Base-by-base conservation (phyloP, 2,113 vertebrate genomes). In the Esox niger region DNA sequence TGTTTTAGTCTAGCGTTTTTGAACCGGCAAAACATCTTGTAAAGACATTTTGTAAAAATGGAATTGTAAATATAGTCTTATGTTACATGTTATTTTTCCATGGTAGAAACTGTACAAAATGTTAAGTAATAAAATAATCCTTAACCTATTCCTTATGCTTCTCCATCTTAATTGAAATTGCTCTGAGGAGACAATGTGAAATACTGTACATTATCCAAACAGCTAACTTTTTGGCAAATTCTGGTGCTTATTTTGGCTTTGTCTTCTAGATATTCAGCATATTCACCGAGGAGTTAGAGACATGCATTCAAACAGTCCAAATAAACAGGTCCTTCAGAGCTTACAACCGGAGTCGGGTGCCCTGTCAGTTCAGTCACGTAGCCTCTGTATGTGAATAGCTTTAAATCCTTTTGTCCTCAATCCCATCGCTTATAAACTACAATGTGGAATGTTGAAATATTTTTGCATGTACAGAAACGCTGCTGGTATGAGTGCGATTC, bases 41-140 rank as follows among this genome's bases (percentile, higher is more conserved):
- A 93, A 94, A 95, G 91, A 87, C 64, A 82, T 86, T 93, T 93
- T 96, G 93, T 95, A 94, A 94, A 96, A 91, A 89, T 86, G 68
- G 86, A 93, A 92, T 92, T 97, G 93, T 98, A 97, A 94, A 96
- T 95, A 96, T 85, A 91, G 88, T 90, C 89, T 89, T 87, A 89
- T 89, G 90, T 92, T 93, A 87, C 86, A 88, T 90, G 84, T 84
- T 90, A 89, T 91, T 90, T 94, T 92, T 93, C 92, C 89, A 86
- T 89, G 90, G 87, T 93, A 93, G 90, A 92, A 89, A 89, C 86
- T 97, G 95, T 97, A 96, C 90, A 95, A 93, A 95, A 85, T 89
- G 90, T 91, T 90, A 91, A 87, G 80, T 93, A 97, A 96, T 97
- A 96, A 96, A 92, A 96, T 86, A 84, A 85, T 86, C 88, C 88